Conservation (phyloP, 2,797 vertebrate genomes). For the Alosa sapidissima region DNA sequence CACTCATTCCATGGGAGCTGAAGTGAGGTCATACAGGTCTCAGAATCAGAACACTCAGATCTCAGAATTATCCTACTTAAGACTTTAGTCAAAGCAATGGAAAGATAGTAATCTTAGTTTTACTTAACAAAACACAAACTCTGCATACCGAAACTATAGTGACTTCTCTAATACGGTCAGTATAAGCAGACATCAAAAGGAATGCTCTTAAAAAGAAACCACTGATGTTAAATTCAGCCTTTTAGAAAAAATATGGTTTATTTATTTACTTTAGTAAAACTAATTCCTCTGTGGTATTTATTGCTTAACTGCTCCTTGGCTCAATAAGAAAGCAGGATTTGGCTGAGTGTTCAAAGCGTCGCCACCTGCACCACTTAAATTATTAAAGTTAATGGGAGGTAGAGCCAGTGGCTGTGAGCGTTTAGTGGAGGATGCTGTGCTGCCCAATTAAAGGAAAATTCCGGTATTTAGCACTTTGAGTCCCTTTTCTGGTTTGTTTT, state of each 20-base stretch:
- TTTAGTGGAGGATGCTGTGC: background rate
- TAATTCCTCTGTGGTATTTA: background rate
- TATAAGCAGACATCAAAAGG: background rate
- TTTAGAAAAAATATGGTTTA: too few species aligned
- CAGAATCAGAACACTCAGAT: background rate
- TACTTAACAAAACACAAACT: background rate
- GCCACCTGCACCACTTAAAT: background rate
- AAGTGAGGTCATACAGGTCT: background rate
- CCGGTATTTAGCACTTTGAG: too few species aligned
- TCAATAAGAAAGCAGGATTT: background rate
- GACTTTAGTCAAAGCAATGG: background rate
- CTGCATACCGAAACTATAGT: background rate
- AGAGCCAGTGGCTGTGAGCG: slow-evolving; percentile 2
- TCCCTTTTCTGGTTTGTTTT: too few species aligned
- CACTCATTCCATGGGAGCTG: background rate
- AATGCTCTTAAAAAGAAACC: background rate
- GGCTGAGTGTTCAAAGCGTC: background rate
- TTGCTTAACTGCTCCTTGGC: background rate
- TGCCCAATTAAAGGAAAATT: background rate
- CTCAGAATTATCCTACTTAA: background rate
- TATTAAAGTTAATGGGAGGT: background rate
- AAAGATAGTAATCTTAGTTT: background rate
- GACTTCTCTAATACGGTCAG: background rate
- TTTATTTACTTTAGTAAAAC: background rate
- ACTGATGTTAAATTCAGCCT: background rate